phyloP scores from a whole-genome alignment of 2,113 vertebrate genomes.

The Ahaetulla prasina region DNA sequence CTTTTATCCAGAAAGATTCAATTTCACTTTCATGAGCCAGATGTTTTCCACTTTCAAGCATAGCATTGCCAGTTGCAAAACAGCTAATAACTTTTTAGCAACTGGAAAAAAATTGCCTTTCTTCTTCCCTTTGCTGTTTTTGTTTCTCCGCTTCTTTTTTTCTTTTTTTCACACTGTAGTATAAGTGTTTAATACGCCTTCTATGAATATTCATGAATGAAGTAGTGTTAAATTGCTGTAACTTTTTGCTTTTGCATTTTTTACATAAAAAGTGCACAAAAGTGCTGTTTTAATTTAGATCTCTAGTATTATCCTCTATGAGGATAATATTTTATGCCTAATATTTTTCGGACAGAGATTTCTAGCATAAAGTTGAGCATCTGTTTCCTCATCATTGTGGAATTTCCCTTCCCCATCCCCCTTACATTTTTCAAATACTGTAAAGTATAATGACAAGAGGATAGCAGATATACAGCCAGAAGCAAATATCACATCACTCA shows the following conservation, averaged over 20 bases:
- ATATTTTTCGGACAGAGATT: conserved; percentile 8
- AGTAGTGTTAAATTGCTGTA: not conserved
- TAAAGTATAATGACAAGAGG: conserved; percentile 41
- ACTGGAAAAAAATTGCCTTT: not conserved
- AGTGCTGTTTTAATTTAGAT: not conserved
- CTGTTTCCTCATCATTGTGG: conserved; percentile 45
- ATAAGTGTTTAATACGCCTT: not conserved
- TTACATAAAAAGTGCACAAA: not conserved
- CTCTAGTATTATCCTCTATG: not conserved
- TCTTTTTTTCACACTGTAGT: not conserved
- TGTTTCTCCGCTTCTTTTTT: not conserved
- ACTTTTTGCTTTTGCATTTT: not conserved
- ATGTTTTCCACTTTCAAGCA: not conserved
- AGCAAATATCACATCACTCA: conserved; percentile 15
- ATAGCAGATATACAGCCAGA: conserved; percentile 26
- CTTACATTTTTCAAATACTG: conserved; percentile 24
- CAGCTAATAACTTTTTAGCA: not conserved
- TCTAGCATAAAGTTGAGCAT: conserved; percentile 22
- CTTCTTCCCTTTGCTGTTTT: not conserved
- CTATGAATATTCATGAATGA: not conserved
- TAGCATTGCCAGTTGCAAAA: not conserved
- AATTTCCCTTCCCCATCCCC: conserved; percentile 35
- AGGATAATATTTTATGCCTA: conserved; percentile 24
- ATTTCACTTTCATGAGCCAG: not conserved
- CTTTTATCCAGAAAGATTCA: not conserved